Base-by-base conservation (phyloP, 2,113 vertebrate species). In the Cromileptes altivelis region DNA sequence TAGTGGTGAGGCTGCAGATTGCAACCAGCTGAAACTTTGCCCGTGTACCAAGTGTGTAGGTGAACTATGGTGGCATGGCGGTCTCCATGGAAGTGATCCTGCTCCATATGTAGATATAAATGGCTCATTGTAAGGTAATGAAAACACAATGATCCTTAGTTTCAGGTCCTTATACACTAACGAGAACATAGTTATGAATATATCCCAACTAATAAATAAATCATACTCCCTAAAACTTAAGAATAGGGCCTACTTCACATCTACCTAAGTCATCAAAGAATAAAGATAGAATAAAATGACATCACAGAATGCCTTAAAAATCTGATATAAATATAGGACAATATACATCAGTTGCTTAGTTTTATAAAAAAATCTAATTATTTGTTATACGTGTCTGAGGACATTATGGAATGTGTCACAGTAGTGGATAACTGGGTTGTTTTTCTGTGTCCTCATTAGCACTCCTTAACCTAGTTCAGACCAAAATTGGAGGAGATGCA, bases 391-490 rank as follows among this genome's bases (percentile, higher is more conserved):
- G 21, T 17, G 52, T 68, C 23, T 80, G 49, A 19, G 27, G 37
- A 70, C 23, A 33, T 23, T 21, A 14, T 72, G 55, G 45, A 62
- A 61, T 57, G 27, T 25, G 10, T 33, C 55, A 57, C 49, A 64
- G 69, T 33, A 52, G 63, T n/a, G 45, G 50, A 23, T 65, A 65
- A 75, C 52, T 75, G 52, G 63, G 57, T 78, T 79, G 75, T 75
- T 86, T 78, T 75, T 69, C 23, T 4, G 40, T 52, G 63, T 78
- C 80, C 64, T 75, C 58, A 79, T 80, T 75, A 83, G 25, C 33
- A 23, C 33, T 70, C 17, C 45, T 64, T 55, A 75, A 65, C 64
- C 75, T 70, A 79, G 52, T 61, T 78, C 23, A 37, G 25, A 58
- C 27, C 63, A 62, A 47, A 37, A 69, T 25, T 83, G 25, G 60